Base-by-base conservation (phyloP, 2,888 invertebrate genomes). In the Spialia ferax region DNA sequence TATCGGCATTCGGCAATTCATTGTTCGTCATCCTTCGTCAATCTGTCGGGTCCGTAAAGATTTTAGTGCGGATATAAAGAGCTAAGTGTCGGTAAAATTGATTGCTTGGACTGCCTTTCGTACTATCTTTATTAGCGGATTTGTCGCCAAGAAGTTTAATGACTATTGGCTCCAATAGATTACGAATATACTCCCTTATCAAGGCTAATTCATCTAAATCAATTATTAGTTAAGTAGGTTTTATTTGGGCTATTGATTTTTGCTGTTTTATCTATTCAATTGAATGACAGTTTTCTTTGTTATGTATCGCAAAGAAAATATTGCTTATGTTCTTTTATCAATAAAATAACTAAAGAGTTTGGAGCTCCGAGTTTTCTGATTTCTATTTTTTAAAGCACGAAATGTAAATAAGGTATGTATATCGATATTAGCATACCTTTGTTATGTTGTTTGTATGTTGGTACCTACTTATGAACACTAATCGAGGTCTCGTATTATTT, bases 21-120 rank as follows among this genome's bases (percentile, higher is more conserved):
- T 29, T 29, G 63, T 63, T 38, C 42, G 38, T 48, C 45, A 48
- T 55, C 55, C n/a, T 26, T 29, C 29, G 20, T 29, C 77, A 77
- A 79, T 80, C 80, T 77, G 77, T 77, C 72, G 64, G 64, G 54
- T 60, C 63, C 74, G 72, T 80, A 20, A 80, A 79, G 67, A 67
- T n/a, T 72, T 76, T 82, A 79, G 82, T 76, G 76, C 73, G 75
- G 70, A 56, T 73, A 79, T 75, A 85, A 85, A 81, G 45, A 80
- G 74, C 71, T 76, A 75, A 84, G 80, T 75, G 79, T 77, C 77
- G 71, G 50, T 65, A 56, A 65, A 76, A 84, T 83, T 84, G 84
- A 86, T 85, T 83, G 78, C 80, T 72, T 56, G 74, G 75, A 75
- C 79, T 48, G 48, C 20, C 48, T 82, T 79, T 77, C 79, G 80